phyloP scores from a whole-genome alignment of 92 coral and sea anemone species.

The Siderastrea radians region DNA sequence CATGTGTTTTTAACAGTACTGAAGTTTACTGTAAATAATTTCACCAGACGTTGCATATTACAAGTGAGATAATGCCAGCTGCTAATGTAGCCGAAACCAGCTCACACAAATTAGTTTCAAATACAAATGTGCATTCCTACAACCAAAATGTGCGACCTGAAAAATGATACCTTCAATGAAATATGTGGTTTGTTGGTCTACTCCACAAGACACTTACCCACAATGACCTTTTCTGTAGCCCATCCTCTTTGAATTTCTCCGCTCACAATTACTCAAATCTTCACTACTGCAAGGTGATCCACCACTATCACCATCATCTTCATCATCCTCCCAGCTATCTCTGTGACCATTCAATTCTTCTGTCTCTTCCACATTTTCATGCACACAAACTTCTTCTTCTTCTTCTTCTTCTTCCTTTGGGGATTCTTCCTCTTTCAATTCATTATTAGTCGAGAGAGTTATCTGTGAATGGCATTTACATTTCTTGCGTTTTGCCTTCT shows the following conservation, averaged over 20 bases:
- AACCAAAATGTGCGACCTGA: no score
- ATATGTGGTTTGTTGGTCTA: no score
- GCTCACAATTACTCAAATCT: slow-evolving; percentile 60
- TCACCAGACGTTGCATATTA: no score
- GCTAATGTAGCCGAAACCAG: no score
- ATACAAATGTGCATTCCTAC: no score
- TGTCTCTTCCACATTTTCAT: slow-evolving; percentile 73
- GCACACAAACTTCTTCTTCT: slow-evolving; percentile 54
- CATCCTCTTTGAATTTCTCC: slow-evolving; percentile 48
- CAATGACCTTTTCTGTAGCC: slow-evolving; percentile 75
- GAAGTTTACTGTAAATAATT: no score
- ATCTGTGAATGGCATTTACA: slow-evolving; percentile 74
- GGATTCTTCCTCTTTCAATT: slow-evolving; percentile 58
- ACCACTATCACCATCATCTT: slow-evolving; percentile 82
- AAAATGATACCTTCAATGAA: no score
- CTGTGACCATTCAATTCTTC: slow-evolving; percentile 69
- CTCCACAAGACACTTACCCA: slow-evolving; percentile 59
- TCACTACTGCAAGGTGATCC: slow-evolving; percentile 84
- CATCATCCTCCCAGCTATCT: slow-evolving; percentile 84
- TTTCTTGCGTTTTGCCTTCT: slow-evolving; percentile 92
- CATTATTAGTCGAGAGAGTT: slow-evolving; percentile 48
- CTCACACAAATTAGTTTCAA: no score
- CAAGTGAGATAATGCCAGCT: no score
- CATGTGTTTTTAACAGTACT: no score
- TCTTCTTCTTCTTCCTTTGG: slow-evolving; percentile 44